Evolutionary conservation across 2,113 vertebrate species (phyloP), one percentile per base, ranked within the genome.

Genomic region (Aptenodytes forsteri): DNA sequence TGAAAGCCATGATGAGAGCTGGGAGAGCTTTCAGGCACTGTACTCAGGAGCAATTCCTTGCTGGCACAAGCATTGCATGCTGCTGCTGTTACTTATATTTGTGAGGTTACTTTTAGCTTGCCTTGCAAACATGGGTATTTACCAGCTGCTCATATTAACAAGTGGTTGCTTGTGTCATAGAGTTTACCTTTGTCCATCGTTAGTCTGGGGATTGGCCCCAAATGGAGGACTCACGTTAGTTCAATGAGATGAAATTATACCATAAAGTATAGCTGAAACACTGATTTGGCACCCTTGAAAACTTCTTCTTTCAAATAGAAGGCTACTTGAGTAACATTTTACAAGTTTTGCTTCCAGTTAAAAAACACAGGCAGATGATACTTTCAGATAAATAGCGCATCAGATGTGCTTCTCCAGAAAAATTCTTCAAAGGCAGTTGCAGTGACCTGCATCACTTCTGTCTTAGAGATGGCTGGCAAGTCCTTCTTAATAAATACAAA

Each of bases 341-440:
- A n/a, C 38, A 38, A 50, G 34, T 56, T 64, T 25, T 97, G 38
- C 64, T 75, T 56, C 61, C 29, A 29, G 21, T 65, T 66, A 22
- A 71, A 58, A 67, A 58, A 36, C 29, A 59, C 2, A 0, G 47
- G 47, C 42, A 78, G 76, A 64, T 0, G 0, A 34, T 64, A 5
- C 38, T 65, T 85, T 80, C 78, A 83, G 80, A 72, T 6, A 59
- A 90, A 59, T 13, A 78, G 30, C 76, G 95, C 64, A 49, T 66
- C 44, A 87, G 34, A 59, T 25, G 22, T 2, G 1, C 50, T 82
- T 87, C 86, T 87, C 56, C 52, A 71, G 40, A 59, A 75, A 75
- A 79, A 82, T 36, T 38, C 89, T 79, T 93, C 80, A 76, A 72
- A 93, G 70, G 64, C 50, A 50, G 13, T 46, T 55, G 30, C 69